A percentile compares a stretch with the other conserved stretches of the same genome.
Evolutionary conservation across 1,140 invertebrate species (phyloP).

Genomic region (Drosophila busckii): DNA sequence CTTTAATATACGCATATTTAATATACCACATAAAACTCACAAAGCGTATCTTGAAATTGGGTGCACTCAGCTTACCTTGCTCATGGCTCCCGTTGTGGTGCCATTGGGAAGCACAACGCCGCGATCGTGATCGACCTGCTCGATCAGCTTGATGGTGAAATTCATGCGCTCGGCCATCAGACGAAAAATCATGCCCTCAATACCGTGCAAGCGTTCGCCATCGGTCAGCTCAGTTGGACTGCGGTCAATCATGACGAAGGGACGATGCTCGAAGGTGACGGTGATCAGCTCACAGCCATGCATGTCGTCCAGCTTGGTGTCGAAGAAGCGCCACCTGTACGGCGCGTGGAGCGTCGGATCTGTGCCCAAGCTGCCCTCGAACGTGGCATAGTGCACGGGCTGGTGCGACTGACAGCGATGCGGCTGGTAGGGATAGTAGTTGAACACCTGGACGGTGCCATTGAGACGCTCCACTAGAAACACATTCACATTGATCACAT

Average conservation of each 20-base stretch:
- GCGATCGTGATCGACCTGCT: constrained; percentile 31
- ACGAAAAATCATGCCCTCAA: constrained; percentile 52
- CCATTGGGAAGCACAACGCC: constrained; percentile 51
- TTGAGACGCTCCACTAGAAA: constrained; percentile 22
- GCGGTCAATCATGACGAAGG: constrained; percentile 29
- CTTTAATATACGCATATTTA: no score
- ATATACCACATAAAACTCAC: no score
- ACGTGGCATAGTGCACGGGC: constrained; percentile 50
- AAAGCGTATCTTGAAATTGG: no score
- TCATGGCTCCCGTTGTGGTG: constrained; percentile 52
- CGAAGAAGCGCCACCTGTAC: constrained; percentile 29
- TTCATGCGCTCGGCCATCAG: constrained; percentile 57
- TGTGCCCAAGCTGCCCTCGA: constrained; percentile 13
- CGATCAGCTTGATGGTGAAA: constrained; percentile 43
- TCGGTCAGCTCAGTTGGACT: not conserved
- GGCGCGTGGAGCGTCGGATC: not conserved
- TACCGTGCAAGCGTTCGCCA: constrained; percentile 27
- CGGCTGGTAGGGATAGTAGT: constrained; percentile 61
- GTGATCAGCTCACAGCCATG: constrained; percentile 42
- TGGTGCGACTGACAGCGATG: constrained; percentile 48
- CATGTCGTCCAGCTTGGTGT: constrained; percentile 43
- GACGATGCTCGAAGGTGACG: constrained; percentile 44
- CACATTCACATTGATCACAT: constrained; percentile 61
- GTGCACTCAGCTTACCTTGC: constrained; percentile 48
- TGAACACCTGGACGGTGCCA: constrained; percentile 47